These are phyloP conservation scores for Pogonus chalceus DNA, from an alignment of 1,140 invertebrate genomes.

Conservation along the genomic window DNA sequence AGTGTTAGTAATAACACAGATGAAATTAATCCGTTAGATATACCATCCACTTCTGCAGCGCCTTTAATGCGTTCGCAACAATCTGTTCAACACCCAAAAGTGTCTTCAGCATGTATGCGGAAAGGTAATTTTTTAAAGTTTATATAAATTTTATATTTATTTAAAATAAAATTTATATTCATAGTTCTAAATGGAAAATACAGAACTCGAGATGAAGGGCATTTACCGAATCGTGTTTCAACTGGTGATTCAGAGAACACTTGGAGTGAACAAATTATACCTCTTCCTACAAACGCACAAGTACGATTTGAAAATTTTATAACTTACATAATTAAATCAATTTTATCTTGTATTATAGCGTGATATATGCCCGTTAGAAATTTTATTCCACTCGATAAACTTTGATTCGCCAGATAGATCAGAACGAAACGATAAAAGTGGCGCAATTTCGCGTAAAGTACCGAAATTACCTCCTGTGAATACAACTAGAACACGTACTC, in stretches of 20 bases:
- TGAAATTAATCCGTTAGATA: neutral
- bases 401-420: neutral
- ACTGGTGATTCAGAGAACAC: neutral
- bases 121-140: neutral
- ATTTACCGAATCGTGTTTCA: neutral
- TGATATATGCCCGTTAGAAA: conserved; percentile 1
- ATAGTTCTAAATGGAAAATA: neutral
- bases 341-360: neutral
- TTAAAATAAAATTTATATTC: neutral
- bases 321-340: too few species aligned
- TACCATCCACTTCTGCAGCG: neutral
- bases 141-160: too few species aligned
- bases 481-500: neutral
- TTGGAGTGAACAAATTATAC: neutral
- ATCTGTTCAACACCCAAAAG: neutral
- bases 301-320: neutral
- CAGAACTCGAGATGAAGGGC: neutral
- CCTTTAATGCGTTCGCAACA: neutral
- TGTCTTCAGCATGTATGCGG: neutral
- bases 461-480: neutral
- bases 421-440: neutral
- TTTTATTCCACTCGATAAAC: neutral
- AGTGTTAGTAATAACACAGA: neutral
- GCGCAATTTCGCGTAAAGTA: conserved; percentile 6
- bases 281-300: neutral